Evolutionary conservation across 2,113 vertebrate genomes (phyloP), one percentile per base, ranked within the genome.

Genomic region (Oceanites oceanicus): DNA sequence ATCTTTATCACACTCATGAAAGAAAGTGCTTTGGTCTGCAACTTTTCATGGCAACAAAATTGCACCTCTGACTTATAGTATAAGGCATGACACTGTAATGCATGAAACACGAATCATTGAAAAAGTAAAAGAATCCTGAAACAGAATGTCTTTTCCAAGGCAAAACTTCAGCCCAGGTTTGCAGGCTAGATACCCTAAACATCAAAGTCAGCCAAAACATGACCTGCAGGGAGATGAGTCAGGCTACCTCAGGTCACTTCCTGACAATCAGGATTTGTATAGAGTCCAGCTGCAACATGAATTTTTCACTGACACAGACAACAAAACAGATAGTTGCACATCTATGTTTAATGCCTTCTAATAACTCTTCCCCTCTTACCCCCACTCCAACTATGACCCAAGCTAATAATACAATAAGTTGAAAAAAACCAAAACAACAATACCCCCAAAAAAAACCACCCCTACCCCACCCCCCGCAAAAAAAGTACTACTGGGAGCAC

Each of bases 1-100:
- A 68, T 96, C 79, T 97, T 96, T 96, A 94, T 97, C 88, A 90
- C 32, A 40, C 38, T 77, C 74, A 67, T 44, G 59, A 92, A 97
- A 78, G 58, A 92, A 96, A 90, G 49, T 81, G 49, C 79, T 65
- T 96, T 94, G 27, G 8, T 90, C 67, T 96, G 84, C 93, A 94
- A 38, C 76, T 90, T 92, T 91, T 88, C 91, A 80, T 66, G 42
- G 72, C 56, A 94, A 84, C 25, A 85, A 71, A 96, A 92, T 87
- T 96, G 67, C 81, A 84, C 76, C 67, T 92, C 59, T 88, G 82
- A 47, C 49, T 76, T 90, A 36, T 91, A 25, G n/a, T 96, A 62
- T 93, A 73, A 97, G 80, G 93, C 80, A 84, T 82, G 59, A 55
- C 50, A 79, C 30, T 45, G 25, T 66, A 83, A 92, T 68, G 36